Evolutionary conservation across 2,888 invertebrate genomes (phyloP).

Genomic region (Phasia obesa): DNA sequence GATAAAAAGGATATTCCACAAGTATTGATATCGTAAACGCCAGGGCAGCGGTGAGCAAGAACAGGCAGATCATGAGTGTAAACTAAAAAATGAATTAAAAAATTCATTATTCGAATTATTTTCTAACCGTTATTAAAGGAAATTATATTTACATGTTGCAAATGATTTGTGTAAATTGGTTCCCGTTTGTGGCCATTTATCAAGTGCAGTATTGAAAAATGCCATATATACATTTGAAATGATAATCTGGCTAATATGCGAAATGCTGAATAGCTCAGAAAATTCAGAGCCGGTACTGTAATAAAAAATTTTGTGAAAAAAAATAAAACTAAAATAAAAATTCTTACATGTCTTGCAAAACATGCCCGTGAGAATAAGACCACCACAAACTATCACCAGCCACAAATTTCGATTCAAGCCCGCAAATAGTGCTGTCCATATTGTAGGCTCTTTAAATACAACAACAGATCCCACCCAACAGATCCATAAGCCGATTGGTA

Average conservation of each 20-base stretch:
- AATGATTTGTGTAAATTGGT: constrained; percentile 75
- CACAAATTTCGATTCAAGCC: constrained; percentile 81
- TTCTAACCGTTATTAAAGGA: not conserved
- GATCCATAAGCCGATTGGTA: constrained; percentile 71
- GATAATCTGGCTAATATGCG: constrained; percentile 77
- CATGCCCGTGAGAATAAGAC: constrained; percentile 75
- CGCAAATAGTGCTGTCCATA: constrained; percentile 82
- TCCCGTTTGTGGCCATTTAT: constrained; percentile 73
- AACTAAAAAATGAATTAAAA: constrained; percentile 58
- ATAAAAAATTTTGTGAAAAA: not conserved
- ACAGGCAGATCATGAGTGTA: constrained; percentile 67
- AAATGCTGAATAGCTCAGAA: constrained; percentile 70
- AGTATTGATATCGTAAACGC: constrained; percentile 75
- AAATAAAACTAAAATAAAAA: not conserved
- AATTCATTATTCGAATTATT: not conserved
- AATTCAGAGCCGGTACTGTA: constrained; percentile 62
- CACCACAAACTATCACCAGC: constrained; percentile 77
- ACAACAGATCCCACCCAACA: constrained; percentile 76
- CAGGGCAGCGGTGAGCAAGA: constrained; percentile 73
- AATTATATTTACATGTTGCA: constrained; percentile 75
- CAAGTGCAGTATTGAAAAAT: constrained; percentile 75
- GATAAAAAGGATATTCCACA: constrained; percentile 75
- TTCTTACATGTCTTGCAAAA: constrained; percentile 78
- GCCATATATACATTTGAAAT: constrained; percentile 79
- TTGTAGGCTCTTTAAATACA: constrained; percentile 78